Base-by-base conservation (phyloP, 2,113 vertebrate species). In the Eulemur rufifrons region DNA sequence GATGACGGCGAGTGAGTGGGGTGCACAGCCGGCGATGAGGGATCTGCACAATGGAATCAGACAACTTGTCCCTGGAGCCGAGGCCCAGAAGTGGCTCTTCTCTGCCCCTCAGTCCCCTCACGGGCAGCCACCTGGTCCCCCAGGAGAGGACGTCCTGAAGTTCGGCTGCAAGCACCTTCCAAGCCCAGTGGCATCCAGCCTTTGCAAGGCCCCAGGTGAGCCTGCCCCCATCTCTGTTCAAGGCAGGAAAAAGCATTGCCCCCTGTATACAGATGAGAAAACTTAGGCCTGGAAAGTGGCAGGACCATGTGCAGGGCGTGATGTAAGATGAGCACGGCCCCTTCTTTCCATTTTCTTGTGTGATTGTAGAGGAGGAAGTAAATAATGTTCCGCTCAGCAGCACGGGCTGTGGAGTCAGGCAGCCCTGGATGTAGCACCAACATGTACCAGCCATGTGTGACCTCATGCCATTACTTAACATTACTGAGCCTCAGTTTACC, bases 171-270 rank as follows among this genome's bases (percentile, higher is more conserved):
- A 7, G 25, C 0, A 3, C 21, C 54, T 61, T 5, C 37, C 0
- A 17, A 13, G 7, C 9, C 56, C 50, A n/a, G 0, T 9, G 21
- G 81, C n/a, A 93, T 18, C 14, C 2, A 0, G 18, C 13, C 8
- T 87, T 34, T 50, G 15, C 29, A 8, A 74, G 54, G 39, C 25
- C 11, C 11, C 63, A 0, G 20, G 29, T 66, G 63, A 83, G 34
- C 54, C n/a, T 39, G 4, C 8, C 14, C 3, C 27, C 11, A 2
- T 1, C 20, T 71, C 47, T 68, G 12, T 27, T 89, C 37, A 29
- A 50, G 45, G 39, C 29, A 66, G 71, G 77, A n/a, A 39, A 45
- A 47, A 52, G 11, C 47, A 69, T 8, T 59, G 66, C 17, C 50
- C 37, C n/a, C 71, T 87, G 37, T 23, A 59, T 23, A 78, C 39